Conservation (phyloP, 2,113 vertebrate species). For the Caranx melampygus region DNA sequence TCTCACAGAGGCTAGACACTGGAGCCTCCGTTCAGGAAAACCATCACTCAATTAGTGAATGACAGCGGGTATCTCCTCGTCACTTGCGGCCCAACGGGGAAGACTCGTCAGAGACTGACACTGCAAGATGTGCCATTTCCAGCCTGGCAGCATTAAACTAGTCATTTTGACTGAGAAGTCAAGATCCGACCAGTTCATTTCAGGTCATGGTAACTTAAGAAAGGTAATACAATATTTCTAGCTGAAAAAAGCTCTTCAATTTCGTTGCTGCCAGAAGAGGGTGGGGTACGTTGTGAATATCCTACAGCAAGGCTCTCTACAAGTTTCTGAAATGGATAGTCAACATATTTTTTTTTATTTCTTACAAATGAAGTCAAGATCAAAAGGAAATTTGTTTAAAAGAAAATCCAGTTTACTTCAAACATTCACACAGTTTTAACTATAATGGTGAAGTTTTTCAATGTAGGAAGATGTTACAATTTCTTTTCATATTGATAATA, state of each 20-base stretch:
- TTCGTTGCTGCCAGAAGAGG: background rate
- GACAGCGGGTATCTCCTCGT: conserved; percentile 25
- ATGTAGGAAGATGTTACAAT: background rate
- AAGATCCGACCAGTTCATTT: conserved; percentile 40
- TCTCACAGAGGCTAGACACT: conserved; percentile 33
- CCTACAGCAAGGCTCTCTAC: background rate
- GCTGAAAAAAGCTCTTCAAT: background rate
- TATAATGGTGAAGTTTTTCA: background rate
- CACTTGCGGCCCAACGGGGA: conserved; percentile 14
- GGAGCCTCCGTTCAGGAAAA: conserved; percentile 31
- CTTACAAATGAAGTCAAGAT: background rate
- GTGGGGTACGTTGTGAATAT: background rate
- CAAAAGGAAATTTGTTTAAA: background rate
- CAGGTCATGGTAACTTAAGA: conserved; percentile 42
- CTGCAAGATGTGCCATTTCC: conserved; percentile 27
- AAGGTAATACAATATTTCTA: conserved; percentile 19
- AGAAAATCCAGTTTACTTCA: background rate
- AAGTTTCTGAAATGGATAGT: background rate
- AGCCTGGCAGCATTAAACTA: conserved; percentile 18
- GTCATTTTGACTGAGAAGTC: background rate
- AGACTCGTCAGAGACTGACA: conserved; percentile 6
- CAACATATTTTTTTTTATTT: background rate
- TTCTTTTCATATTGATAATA: background rate
- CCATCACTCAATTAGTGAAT: conserved; percentile 47
- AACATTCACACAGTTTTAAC: background rate